Conservation (phyloP, 1,140 invertebrate species). For the Megathymus violae region DNA sequence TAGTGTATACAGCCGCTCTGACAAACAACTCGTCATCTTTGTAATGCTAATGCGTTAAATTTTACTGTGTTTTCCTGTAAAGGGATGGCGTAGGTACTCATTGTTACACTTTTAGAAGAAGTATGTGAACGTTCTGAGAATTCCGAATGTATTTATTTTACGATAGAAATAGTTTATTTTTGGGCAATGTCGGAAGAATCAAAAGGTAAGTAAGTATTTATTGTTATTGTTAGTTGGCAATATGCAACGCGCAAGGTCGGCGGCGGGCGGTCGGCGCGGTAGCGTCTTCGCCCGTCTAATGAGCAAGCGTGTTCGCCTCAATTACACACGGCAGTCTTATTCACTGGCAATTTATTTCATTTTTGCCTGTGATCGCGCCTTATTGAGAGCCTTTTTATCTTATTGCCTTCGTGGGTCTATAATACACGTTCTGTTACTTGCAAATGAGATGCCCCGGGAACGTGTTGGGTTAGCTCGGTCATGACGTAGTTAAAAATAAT, state of each 20-base stretch:
- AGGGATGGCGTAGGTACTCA: constrained; percentile 57
- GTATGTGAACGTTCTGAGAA: constrained; percentile 66
- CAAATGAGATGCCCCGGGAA: constrained; percentile 78
- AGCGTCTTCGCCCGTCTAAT: constrained; percentile 65
- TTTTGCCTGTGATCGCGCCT: constrained; percentile 82
- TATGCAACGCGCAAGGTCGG: constrained; percentile 33
- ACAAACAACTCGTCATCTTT: constrained; percentile 70
- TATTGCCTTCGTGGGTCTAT: constrained; percentile 81
- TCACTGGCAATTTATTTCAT: constrained; percentile 83
- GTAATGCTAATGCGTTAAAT: constrained; percentile 74
- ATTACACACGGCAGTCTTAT: constrained; percentile 81
- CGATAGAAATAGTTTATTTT: constrained; percentile 28
- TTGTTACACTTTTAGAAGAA: constrained; percentile 55
- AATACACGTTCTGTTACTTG: constrained; percentile 81
- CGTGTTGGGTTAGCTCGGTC: constrained; percentile 70
- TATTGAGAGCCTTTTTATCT: constrained; percentile 81
- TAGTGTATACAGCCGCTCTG: constrained; percentile 50
- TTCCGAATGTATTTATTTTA: constrained; percentile 25
- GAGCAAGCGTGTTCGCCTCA: constrained; percentile 80
- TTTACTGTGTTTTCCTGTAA: constrained; percentile 73
- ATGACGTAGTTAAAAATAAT: constrained; percentile 77
- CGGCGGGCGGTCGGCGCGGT: constrained; percentile 39
- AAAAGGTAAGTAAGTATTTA: constrained; percentile 40
- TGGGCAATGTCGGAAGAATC: constrained; percentile 27
- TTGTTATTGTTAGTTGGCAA: constrained; percentile 48